Evolutionary conservation across 2,797 vertebrate genomes (phyloP), one percentile per base, ranked within the genome.

Genomic region (Sandelia bainsii): DNA sequence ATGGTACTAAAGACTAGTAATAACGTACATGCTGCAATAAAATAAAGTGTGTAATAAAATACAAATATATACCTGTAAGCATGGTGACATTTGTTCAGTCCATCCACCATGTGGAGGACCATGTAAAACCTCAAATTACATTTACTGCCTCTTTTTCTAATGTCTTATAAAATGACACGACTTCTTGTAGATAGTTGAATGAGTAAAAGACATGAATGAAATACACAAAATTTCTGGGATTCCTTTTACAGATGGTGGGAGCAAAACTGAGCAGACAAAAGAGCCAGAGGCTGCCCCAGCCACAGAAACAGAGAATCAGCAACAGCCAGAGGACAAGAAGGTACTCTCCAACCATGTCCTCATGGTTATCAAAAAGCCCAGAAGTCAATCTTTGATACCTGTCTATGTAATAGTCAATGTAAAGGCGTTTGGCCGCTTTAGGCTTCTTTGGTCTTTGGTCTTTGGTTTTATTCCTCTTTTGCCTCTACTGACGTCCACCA

Each of bases 301-400:
- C 1, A 8, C 60, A 63, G 86, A 79, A 27, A 20, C 54, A 40
- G 81, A 85, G 61, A 81, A 88, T 62, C 69, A 85, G 73, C 87
- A 91, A 22, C 75, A 81, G 48, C 51, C 70, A 23, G 86, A 87
- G 58, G 86, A 89, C 77, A 86, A 87, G 80, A 93, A 91, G 92
- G 93, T 93, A 92, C 65, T 79, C 64, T 29, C 14, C 73, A 64
- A 50, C 74, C 77, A 56, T 72, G 50, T 62, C 75, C 79, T 72
- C 80, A 17, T 69, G 77, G 60, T 62, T 87, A 51, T 64, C 71
- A 89, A 82, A 87, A 90, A 83, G 80, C 72, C 77, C 80, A 89
- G 88, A 86, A 91, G 84, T 89, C 76, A 83, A 34, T 91, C 87
- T 89, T 76, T 91, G 85, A 88, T 90, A 73, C 75, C 89, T 75